Evolutionary conservation across 2,113 vertebrate genomes (phyloP), one percentile per base, ranked within the genome.

Genomic region (Corydoras sp.): DNA sequence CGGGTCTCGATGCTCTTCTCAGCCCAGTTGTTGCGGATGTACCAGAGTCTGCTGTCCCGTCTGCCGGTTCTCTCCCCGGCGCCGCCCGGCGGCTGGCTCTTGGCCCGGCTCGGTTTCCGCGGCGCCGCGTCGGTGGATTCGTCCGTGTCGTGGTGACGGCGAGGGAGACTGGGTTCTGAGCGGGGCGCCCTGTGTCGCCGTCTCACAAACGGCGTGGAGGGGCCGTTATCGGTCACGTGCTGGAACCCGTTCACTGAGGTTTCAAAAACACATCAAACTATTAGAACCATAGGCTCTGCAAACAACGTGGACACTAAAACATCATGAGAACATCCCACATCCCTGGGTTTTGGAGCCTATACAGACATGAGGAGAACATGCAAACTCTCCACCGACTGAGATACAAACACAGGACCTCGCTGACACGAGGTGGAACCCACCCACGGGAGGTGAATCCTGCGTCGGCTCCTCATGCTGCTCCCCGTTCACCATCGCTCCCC

Each of bases 1-100:
- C 91, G 89, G 0, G 88, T 90, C 67, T 93, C 90, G 0, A 79
- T 82, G 69, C 85, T 88, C 54, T 75, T 92, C 78, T 93, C 92
- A 3, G 87, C 87, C 92, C 91, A 92, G 67, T 92, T 93, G 43
- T 89, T 88, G 1, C 92, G 84, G 55, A 91, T 89, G 78, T 92
- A 90, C 0, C 91, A 84, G 54, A 91, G 89, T 68, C 85, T 89
- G 73, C 84, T 88, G 65, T 92, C 92, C 74, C 69, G 58, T 43
- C 55, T 71, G 65, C 60, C 49, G n/a, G 24, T 48, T 15, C 86
- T 91, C 71, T 88, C 86, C 48, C 85, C 89, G 63, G 80, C 89
- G 74, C 87, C 84, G 70, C 73, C 55, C 0, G 85, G 77, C 0
- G 88, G 88, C 50, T 89, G 86, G 78, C 88, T 90, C 80, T 88